phyloP scores from a whole-genome alignment of 2,797 vertebrate genomes.

The Parauchenoglanis ngamensis region DNA sequence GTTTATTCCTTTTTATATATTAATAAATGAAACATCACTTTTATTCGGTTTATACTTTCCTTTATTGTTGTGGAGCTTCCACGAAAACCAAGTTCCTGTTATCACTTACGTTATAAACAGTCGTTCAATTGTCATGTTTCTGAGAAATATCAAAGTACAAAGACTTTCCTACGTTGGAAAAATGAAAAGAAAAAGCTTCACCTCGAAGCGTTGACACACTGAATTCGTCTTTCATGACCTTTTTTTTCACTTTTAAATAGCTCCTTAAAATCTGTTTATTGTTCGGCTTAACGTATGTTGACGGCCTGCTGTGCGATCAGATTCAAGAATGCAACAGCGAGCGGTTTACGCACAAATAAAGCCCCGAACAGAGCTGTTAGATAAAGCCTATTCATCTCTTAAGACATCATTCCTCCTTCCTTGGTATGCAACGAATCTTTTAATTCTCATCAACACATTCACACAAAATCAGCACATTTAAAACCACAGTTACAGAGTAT shows the following conservation, averaged over 20 bases:
- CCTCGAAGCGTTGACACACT: too few relatives aligned
- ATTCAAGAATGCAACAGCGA: too few relatives aligned
- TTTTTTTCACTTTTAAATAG: neutral
- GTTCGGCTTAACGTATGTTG: neutral
- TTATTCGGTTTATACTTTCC: neutral
- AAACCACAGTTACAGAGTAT: neutral
- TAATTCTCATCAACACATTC: slow-evolving; percentile 18
- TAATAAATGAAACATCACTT: neutral
- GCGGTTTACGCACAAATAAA: neutral
- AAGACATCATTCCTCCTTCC: neutral
- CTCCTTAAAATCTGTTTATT: neutral
- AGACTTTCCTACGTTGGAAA: too few relatives aligned
- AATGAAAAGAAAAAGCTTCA: too few relatives aligned
- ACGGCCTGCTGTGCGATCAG: neutral
- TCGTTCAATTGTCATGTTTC: neutral
- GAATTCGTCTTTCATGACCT: too few relatives aligned
- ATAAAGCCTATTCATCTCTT: neutral
- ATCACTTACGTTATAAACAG: neutral
- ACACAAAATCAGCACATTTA: slow-evolving; percentile 4
- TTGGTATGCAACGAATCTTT: neutral
- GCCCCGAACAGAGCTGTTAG: neutral
- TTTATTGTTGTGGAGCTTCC: neutral
- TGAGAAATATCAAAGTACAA: neutral
- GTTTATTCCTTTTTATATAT: neutral
- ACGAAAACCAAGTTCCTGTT: neutral